Evolutionary conservation across 2,797 vertebrate species (phyloP).

Genomic region (Enteromius argenteus): DNA sequence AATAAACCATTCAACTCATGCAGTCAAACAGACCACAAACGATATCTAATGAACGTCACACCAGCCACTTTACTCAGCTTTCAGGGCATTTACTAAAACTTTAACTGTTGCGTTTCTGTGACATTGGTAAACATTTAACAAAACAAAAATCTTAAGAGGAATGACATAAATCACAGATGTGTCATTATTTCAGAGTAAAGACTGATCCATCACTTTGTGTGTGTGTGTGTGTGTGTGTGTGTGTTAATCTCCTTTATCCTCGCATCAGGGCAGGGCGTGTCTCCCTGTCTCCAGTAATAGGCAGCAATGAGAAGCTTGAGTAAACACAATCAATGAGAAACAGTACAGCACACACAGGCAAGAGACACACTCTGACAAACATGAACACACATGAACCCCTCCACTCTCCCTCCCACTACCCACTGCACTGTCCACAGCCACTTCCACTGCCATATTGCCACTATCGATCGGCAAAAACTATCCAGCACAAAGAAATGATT

Average conservation of each 20-base stretch:
- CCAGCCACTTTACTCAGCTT: neutral
- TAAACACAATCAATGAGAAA: constrained; percentile 84
- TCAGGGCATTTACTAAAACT: neutral
- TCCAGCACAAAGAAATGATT: constrained; percentile 64
- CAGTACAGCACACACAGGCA: constrained; percentile 68
- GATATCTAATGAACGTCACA: neutral
- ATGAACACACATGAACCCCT: constrained; percentile 50
- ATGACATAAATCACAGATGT: neutral
- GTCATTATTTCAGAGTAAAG: constrained; percentile 18
- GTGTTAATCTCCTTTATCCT: constrained; percentile 77
- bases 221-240: constrained; percentile 29
- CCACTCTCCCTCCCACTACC: constrained; percentile 6
- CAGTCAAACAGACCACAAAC: neutral
- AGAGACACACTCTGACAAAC: constrained; percentile 51
- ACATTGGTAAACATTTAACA: neutral
- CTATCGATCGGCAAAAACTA: constrained; percentile 64
- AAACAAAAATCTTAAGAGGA: neutral
- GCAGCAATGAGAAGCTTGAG: constrained; percentile 82
- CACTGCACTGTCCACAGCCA: constrained; percentile 51
- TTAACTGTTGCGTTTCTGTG: neutral
- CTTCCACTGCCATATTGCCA: constrained; percentile 59
- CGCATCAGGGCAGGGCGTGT: constrained; percentile 75
- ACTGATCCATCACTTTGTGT: constrained; percentile 21
- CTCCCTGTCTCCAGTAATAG: constrained; percentile 76
- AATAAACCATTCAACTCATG: constrained; percentile 13